Conservation (phyloP, 2,113 vertebrate species). For the Verasper variegatus region DNA sequence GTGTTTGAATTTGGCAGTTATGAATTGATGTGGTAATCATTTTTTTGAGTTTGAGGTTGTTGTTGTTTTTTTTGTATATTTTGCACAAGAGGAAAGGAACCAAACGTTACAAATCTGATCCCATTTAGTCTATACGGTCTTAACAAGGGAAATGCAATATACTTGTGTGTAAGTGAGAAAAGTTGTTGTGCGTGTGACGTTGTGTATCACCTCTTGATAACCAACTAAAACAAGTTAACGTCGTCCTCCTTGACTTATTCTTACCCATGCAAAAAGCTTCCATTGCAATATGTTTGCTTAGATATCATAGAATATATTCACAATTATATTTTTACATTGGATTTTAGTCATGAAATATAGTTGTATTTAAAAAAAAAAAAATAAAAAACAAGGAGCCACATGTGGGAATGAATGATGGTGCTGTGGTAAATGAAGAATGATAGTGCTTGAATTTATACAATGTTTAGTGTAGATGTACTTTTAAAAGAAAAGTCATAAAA, state of each 20-base stretch:
- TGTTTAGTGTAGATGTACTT: slow-evolving; percentile 69
- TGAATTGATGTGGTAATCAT: slow-evolving; percentile 56
- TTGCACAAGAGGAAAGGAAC: slow-evolving; percentile 86
- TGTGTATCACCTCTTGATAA: slow-evolving; percentile 61
- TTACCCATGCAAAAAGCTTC: slow-evolving; percentile 73
- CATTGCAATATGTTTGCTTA: slow-evolving; percentile 70
- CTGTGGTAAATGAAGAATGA: slow-evolving; percentile 82
- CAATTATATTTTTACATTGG: slow-evolving; percentile 85
- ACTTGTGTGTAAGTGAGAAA: slow-evolving; percentile 68
- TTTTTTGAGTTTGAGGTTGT: slow-evolving; percentile 35
- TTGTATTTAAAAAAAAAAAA: slow-evolving; percentile 56
- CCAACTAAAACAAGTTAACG: slow-evolving; percentile 68
- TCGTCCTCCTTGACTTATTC: slow-evolving; percentile 64
- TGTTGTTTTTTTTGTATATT: slow-evolving; percentile 79
- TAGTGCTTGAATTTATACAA: slow-evolving; percentile 78
- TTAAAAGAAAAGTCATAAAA: slow-evolving; percentile 30
- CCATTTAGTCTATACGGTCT: slow-evolving; percentile 75
- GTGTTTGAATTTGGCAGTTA: slow-evolving; percentile 69
- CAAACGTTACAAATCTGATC: slow-evolving; percentile 82
- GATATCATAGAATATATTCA: slow-evolving; percentile 77
- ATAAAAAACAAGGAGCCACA: slow-evolving; percentile 55
- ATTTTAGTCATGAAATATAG: slow-evolving; percentile 76
- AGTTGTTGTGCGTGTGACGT: slow-evolving; percentile 61
- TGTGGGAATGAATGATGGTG: slow-evolving; percentile 69
- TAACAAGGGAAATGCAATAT: slow-evolving; percentile 84